Conservation (phyloP, 1,140 invertebrate genomes). For the Chymomyza costata region DNA sequence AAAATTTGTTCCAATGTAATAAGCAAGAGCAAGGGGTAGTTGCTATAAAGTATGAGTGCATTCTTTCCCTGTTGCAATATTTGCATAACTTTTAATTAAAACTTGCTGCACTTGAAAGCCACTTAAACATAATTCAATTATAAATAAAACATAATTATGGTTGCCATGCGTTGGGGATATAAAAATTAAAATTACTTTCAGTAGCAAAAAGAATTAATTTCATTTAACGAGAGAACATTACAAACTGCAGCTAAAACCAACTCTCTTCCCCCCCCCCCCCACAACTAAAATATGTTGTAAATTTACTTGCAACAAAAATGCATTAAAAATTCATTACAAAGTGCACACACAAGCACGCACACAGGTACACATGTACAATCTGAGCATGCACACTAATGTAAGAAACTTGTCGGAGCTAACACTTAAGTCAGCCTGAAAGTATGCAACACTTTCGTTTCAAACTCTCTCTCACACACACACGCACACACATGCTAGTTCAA, state of each 20-base stretch:
- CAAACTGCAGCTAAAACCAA: constrained; percentile 10
- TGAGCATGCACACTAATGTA: constrained; percentile 41
- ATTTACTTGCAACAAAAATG: constrained; percentile 33
- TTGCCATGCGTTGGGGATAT: constrained; percentile 11
- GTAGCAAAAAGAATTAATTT: constrained; percentile 46
- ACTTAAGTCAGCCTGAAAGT: not conserved
- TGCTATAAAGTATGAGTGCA: too few relatives aligned
- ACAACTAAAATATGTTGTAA: constrained; percentile 13
- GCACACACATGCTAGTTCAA: too few relatives aligned
- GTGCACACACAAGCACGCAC: constrained; percentile 22
- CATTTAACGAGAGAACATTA: constrained; percentile 34
- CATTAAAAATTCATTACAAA: constrained; percentile 67
- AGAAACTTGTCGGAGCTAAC: constrained; percentile 33
- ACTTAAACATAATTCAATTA: constrained; percentile 64
- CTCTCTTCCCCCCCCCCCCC: not conserved
- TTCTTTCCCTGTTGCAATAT: constrained; percentile 22
- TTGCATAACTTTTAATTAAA: constrained; percentile 41
- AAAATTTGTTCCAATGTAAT: too few relatives aligned
- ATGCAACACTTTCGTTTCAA: constrained; percentile 25
- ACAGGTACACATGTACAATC: constrained; percentile 13
- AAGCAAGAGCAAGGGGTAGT: too few relatives aligned
- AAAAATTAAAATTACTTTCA: constrained; percentile 39
- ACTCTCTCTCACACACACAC: too few relatives aligned
- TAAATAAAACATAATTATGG: constrained; percentile 44
- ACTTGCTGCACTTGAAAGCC: constrained; percentile 34